Percentiles rank a stretch among this genome's conserved stretches.
Conservation (phyloP, 2,888 invertebrate species). For the Drosophila melanosoma region DNA sequence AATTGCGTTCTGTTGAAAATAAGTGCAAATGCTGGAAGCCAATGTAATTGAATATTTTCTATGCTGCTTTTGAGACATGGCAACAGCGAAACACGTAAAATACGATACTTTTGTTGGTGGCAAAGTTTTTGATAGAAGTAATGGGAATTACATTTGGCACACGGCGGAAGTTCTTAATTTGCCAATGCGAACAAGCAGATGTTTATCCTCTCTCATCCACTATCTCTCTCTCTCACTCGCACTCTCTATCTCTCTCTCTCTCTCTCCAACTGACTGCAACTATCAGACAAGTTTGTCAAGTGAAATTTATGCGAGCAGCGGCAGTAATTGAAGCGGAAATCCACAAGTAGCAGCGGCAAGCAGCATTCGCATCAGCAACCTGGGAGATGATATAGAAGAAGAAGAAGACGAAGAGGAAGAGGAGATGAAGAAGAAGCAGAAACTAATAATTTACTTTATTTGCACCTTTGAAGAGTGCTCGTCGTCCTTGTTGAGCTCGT, state of each 20-base stretch:
- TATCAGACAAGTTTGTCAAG: conserved; percentile 75
- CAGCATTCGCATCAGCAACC: conserved; percentile 13
- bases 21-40: neutral
- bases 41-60: conserved; percentile 22
- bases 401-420: conserved; percentile 38
- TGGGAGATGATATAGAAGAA: conserved; percentile 17
- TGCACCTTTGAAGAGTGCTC: conserved; percentile 75
- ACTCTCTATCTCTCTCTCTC: neutral
- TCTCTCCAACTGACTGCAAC: conserved; percentile 29
- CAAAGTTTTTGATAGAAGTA: conserved; percentile 15
- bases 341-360: conserved; percentile 64
- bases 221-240: neutral
- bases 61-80: neutral
- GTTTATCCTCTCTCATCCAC: conserved; percentile 14
- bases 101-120: neutral
- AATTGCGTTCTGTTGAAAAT: neutral
- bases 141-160: conserved; percentile 34
- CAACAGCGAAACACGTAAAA: conserved; percentile 1
- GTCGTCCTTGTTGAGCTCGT: conserved; percentile 27
- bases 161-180: conserved; percentile 69
- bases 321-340: conserved; percentile 78
- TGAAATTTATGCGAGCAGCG: conserved; percentile 76
- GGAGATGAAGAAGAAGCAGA: conserved; percentile 39
- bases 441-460: conserved; percentile 80
- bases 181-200: conserved; percentile 48